Base-by-base conservation (phyloP, 2,888 invertebrate genomes). In the Drosophila robusta region DNA sequence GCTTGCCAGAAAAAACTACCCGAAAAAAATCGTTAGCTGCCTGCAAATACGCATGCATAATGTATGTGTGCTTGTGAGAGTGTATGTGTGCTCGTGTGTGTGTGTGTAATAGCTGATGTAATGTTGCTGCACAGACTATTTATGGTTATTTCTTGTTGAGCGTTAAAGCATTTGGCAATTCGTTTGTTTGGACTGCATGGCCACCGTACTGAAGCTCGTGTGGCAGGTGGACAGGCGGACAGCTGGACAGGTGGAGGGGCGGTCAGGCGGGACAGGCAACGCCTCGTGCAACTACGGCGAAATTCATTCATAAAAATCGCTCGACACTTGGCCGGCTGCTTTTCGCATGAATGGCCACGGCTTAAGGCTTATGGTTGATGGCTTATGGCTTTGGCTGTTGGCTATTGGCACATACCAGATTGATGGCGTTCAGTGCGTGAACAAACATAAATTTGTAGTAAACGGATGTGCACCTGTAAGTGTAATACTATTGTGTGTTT, bases 241-340 rank as follows among this genome's bases (percentile, higher is more conserved):
- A 29, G 54, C 9, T n/a, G 24, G 18, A 26, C 51, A 36, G 26
- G 14, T 16, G 26, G 12, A 16, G 39, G 46, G 45, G 34, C 32
- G 3, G 50, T 45, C 57, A 58, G 47, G 18, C 2, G 18, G 18
- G 18, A 2, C 18, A 18, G 51, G 51, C 54, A 44, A 45, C 57
- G 58, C 46, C 46, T 45, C 44, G 50, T 68, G 49, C 76, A 84
- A 70, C 79, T 72, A 63, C 82, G 68, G 70, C 85, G 70, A 79
- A 85, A 75, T 85, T 87, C 86, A 87, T 86, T 86, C 86, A 87
- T 83, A 76, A 87, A 84, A 77, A 62, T 57, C 49, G 42, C 50
- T 65, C 69, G 73, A 54, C 71, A 72, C 70, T 74, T 80, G 72
- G 74, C 65, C 52, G 65, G 46, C 57, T 63, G 77, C 60, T 67